Evolutionary conservation across 2,888 invertebrate species (phyloP), one percentile per base, ranked within the genome.

Genomic region (Beris morrisii): DNA sequence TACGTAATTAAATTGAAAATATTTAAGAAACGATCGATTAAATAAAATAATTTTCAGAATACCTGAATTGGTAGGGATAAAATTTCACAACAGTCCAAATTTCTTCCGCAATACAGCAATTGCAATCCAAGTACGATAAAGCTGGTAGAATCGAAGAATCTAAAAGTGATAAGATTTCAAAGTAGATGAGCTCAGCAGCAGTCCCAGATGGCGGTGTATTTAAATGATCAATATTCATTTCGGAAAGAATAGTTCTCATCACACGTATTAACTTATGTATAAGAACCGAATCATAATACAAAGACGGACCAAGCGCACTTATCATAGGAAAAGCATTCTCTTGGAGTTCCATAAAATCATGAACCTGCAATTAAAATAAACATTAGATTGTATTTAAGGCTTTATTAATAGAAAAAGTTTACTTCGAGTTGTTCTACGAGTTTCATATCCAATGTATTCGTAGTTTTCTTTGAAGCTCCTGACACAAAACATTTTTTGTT

Each of bases 31-130:
- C n/a, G n/a, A n/a, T n/a, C n/a, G n/a, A n/a, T n/a, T n/a, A 22
- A 22, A 22, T 22, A 22, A 22, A 22, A 22, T 22, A 22, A 3
- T 22, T 2, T 2, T 22, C 22, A 22, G 22, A 91, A 85, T 71
- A 76, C 69, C 81, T 76, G 82, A 87, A 87, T 73, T 94, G 91
- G 78, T 95, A 95, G 0, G 95, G 93, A 80, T 91, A 94, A 57
- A 89, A 82, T 77, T 92, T 92, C 15, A 96, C 81, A 57, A 98
- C 86, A 55, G 88, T 89, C 92, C 98, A 99, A 69, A 99, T 86
- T 80, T 98, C 97, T 79, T 99, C 97, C 4, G 97, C 92, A 79
- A 98, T 88, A 73, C 95, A 94, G 77, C 96, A 97, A 81, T 98
- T 98, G 73, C 92, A 92, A 71, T 95, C 94, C 84, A 97, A 86